Evolutionary conservation across 2,797 vertebrate genomes (phyloP), one percentile per base, ranked within the genome.

Genomic region (Taeniopygia guttata): DNA sequence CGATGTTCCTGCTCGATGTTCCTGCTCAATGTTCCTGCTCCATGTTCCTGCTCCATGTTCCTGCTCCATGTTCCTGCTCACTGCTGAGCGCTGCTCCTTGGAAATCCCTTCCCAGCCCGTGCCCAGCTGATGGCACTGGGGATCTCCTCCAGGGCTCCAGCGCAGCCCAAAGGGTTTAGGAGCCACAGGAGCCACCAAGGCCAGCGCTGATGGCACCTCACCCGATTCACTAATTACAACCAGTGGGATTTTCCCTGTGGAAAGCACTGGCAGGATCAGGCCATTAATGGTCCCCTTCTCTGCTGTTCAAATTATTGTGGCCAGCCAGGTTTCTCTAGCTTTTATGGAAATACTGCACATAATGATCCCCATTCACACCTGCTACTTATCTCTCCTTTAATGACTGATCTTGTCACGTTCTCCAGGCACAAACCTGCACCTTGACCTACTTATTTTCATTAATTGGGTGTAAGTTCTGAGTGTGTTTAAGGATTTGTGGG

Each of bases 401-500:
- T 7, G 45, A 34, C 56, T 40, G 79, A 75, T 13, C 52, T 15
- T 25, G 55, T 82, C 80, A 20, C 1, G 4, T 76, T 87, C 79
- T 73, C 82, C 86, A 83, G 68, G 63, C 82, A 81, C 69, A 69
- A 76, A 64, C 2, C 20, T 27, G 38, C 84, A 86, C 80, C 84
- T 84, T n/a, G 38, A 84, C 82, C 84, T 76, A 69, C 59, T 82
- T 77, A 4, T 7, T 79, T 55, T 48, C 83, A 49, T 86, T 59
- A 80, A 85, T 15, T 27, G 30, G 26, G 34, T 64, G 55, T 0
- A n/a, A 88, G 13, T 81, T 94, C 77, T 81, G n/a, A 8, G 0
- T 3, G 8, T 29, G 34, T 62, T 94, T 58, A 66, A 92, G 74
- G 84, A 66, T 66, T 63, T 87, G 91, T 92, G 70, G 79, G 94